These are phyloP conservation scores for Sigmodon hispidus DNA, from an alignment of 2,113 vertebrate species.

Conservation along the genomic window DNA sequence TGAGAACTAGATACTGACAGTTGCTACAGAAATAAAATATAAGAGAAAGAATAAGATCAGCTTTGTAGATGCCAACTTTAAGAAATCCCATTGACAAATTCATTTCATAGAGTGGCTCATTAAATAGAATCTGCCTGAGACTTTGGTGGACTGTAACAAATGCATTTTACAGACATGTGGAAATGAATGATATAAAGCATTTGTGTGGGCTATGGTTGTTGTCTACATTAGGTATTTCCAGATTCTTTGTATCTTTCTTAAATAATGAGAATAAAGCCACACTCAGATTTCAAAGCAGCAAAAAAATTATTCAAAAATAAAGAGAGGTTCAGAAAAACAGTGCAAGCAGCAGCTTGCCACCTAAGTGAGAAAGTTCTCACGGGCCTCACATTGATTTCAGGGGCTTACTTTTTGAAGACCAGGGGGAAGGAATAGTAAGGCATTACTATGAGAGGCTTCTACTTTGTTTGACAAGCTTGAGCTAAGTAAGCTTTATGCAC, in stretches of 20 bases:
- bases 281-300: background rate
- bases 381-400: background rate
- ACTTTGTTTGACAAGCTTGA: background rate
- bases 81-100: background rate
- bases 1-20: background rate
- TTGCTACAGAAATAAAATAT: background rate
- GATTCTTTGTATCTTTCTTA: background rate
- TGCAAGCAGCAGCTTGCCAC: background rate
- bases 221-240: background rate
- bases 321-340: background rate
- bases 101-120: background rate
- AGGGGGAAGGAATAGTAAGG: background rate
- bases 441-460: too few species aligned
- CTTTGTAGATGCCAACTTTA: background rate
- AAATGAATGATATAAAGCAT: background rate
- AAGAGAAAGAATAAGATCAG: background rate
- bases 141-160: background rate
- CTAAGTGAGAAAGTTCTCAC: background rate
- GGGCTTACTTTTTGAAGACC: background rate
- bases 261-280: background rate
- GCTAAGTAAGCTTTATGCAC: background rate
- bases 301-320: background rate
- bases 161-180: background rate
- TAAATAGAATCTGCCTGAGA: background rate
- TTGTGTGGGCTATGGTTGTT: background rate